phyloP scores from a whole-genome alignment of 2,113 vertebrate species.

The Ptilonorhynchus violaceus region DNA sequence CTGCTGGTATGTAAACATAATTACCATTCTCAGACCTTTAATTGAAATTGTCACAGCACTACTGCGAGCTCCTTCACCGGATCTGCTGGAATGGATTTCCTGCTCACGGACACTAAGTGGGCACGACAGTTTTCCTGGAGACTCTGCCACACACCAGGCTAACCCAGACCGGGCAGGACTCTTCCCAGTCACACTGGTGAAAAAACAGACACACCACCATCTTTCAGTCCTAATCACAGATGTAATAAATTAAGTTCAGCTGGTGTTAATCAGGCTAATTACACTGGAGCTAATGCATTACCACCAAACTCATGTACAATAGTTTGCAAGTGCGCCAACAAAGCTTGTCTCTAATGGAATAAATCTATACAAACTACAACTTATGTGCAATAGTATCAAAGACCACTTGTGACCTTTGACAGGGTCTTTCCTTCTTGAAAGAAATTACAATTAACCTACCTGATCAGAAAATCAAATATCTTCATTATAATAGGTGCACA shows the following conservation, averaged over 20 bases:
- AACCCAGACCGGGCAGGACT: neutral
- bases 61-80: neutral
- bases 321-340: neutral
- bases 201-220: neutral
- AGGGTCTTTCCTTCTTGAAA: neutral
- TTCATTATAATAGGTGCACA: neutral
- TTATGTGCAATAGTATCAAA: neutral
- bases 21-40: constrained; percentile 59
- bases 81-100: neutral
- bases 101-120: neutral
- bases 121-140: neutral
- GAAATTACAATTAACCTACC: neutral
- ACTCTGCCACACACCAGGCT: neutral
- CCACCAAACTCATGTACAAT: neutral
- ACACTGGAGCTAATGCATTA: neutral
- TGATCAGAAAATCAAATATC: neutral
- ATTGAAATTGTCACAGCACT: constrained; percentile 48
- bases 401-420: neutral
- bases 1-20: constrained; percentile 55
- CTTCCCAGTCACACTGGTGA: neutral
- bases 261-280: neutral
- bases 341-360: neutral
- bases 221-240: neutral
- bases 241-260: neutral
- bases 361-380: neutral